phyloP scores from a whole-genome alignment of 2,888 invertebrate genomes.

The Orthosia gothica region DNA sequence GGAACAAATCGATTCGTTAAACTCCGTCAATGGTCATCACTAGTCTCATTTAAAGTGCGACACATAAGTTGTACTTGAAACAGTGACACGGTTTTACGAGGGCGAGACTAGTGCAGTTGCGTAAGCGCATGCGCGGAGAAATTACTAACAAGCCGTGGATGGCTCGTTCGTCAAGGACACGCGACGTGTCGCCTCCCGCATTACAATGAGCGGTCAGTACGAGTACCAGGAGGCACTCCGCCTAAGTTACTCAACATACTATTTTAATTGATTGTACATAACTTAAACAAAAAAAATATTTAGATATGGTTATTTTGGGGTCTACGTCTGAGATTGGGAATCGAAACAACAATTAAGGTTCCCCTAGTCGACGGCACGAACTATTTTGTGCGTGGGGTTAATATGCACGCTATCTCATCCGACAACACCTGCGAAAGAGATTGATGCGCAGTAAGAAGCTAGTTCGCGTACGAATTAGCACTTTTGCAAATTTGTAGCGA shows the following conservation, averaged over 20 bases:
- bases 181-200: slow-evolving; percentile 74
- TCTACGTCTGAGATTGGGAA: neutral
- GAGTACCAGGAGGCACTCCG: slow-evolving; percentile 8
- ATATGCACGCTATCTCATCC: too few relatives aligned
- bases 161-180: slow-evolving; percentile 84
- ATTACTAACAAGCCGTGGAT: slow-evolving; percentile 87
- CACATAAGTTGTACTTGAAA: slow-evolving; percentile 86
- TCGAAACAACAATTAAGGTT: neutral
- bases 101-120: slow-evolving; percentile 84
- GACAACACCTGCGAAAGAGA: too few relatives aligned
- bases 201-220: slow-evolving; percentile 74
- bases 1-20: slow-evolving; percentile 66
- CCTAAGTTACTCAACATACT: neutral
- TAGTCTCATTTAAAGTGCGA: slow-evolving; percentile 67
- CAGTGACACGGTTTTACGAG: slow-evolving; percentile 87
- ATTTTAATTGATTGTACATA: slow-evolving; percentile 14
- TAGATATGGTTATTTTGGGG: neutral
- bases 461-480: too few relatives aligned
- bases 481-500: too few relatives aligned
- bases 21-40: slow-evolving; percentile 61
- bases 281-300: slow-evolving; percentile 1
- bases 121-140: slow-evolving; percentile 85
- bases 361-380: too few relatives aligned
- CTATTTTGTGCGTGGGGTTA: too few relatives aligned
- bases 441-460: too few relatives aligned